Conservation (phyloP, 1,140 invertebrate species). For the Bradysia coprophila region DNA sequence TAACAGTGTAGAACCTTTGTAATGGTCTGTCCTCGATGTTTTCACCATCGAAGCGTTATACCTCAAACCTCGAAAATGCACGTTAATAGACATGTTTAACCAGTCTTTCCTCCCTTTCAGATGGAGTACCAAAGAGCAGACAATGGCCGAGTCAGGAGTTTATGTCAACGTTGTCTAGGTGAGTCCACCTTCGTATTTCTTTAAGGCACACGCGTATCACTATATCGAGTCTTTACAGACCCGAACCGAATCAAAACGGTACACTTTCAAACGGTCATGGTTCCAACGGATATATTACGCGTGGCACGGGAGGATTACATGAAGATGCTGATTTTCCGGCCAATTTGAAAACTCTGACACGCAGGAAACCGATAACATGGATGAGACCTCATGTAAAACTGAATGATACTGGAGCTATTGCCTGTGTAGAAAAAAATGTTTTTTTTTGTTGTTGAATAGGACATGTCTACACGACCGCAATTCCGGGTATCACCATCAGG, state of each 20-base stretch:
- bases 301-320: constrained; percentile 3
- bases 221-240: background rate
- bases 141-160: background rate
- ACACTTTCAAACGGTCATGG: background rate
- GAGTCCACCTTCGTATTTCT: background rate
- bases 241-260: constrained; percentile 1
- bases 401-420: background rate
- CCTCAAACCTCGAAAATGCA: no score
- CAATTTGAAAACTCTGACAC: constrained; percentile 1
- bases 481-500: constrained; percentile 2
- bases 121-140: background rate
- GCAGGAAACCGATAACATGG: constrained; percentile 2
- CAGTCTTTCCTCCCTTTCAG: no score
- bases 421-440: background rate
- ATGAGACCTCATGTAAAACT: constrained; percentile 4
- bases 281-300: background rate
- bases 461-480: constrained; percentile 2
- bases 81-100: no score
- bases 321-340: constrained; percentile 4
- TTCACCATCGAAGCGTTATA: no score
- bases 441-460: no score
- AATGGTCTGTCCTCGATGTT: no score
- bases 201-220: background rate
- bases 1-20: no score
- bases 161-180: background rate